These are phyloP conservation scores for Mola mola DNA, from an alignment of 2,113 vertebrate genomes.

Conservation along the genomic window DNA sequence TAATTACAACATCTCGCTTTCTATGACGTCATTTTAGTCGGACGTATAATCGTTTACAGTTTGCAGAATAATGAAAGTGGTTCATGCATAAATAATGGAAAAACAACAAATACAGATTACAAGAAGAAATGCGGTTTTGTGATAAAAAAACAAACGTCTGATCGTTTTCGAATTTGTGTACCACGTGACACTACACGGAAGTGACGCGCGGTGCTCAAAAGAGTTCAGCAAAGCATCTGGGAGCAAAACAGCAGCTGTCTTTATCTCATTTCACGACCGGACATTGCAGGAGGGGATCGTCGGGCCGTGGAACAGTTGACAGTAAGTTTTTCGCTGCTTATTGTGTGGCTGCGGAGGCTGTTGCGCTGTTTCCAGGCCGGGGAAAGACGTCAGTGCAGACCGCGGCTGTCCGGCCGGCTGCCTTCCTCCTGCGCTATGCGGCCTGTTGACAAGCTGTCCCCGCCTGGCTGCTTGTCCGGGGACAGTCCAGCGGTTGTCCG, in stretches of 20 bases:
- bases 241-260: slow-evolving; percentile 68
- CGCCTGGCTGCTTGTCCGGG: slow-evolving; percentile 51
- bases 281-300: slow-evolving; percentile 14
- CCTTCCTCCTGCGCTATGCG: slow-evolving; percentile 53
- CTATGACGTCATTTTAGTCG: too few relatives aligned
- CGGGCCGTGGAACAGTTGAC: slow-evolving; percentile 8
- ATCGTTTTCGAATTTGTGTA: background rate
- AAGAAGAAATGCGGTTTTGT: too few relatives aligned
- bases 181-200: slow-evolving; percentile 74
- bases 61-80: too few relatives aligned
- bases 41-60: too few relatives aligned
- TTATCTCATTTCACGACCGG: slow-evolving; percentile 33
- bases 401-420: slow-evolving; percentile 12
- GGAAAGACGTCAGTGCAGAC: slow-evolving; percentile 26
- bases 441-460: slow-evolving; percentile 65
- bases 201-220: slow-evolving; percentile 77
- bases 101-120: background rate
- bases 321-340: slow-evolving; percentile 23
- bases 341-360: background rate
- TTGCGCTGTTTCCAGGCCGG: background rate
- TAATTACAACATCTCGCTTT: too few relatives aligned
- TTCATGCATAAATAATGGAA: background rate
- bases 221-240: slow-evolving; percentile 74
- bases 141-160: background rate
- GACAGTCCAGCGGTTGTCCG: slow-evolving; percentile 15